Evolutionary conservation across 2,113 vertebrate species (phyloP), one percentile per base, ranked within the genome.

Genomic region (Saccopteryx leptura): DNA sequence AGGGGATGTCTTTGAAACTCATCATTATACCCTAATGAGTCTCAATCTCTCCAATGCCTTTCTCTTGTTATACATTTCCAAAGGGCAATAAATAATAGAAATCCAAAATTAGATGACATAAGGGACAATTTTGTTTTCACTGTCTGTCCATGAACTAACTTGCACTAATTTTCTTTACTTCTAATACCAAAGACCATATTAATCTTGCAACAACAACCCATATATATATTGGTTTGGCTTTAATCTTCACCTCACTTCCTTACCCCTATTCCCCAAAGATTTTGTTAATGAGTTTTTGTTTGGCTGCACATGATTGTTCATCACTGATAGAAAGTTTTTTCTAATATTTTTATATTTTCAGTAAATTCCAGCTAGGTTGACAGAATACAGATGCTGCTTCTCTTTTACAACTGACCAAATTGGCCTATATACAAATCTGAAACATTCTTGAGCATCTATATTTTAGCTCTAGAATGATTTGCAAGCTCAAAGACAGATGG

Each of bases 21-120:
- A 90, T 97, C 88, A 93, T 97, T 96, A 80, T 46, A 79, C 26
- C n/a, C 9, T 97, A 96, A 97, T 96, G 93, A 96, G 84, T 95
- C 89, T 96, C 91, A 89, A 75, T 91, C 93, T 96, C 68, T 93
- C 60, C 88, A 91, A 28, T 95, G 85, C 9, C 33, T 90, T 95
- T 88, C 63, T 92, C 61, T 88, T 82, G 50, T 92, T 97, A 54
- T 83, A 76, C 80, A 95, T 88, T 88, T 93, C 65, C 75, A 97
- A 85, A 92, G 61, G 78, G 15, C 79, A 93, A 96, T 91, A 91
- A 95, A 92, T 92, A 92, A 95, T 82, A 94, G 71, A 88, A 95
- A 87, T 93, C 66, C 54, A 50, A 91, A 96, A 96, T 91, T 87
- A 79, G 69, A 92, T 95, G 88, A 96, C 84, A 58, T 94, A 92